A percentile compares a stretch with the other conserved stretches of the same genome.
Evolutionary conservation across 2,113 vertebrate genomes (phyloP).

Genomic region (Gnathonemus echidnorhynchus): DNA sequence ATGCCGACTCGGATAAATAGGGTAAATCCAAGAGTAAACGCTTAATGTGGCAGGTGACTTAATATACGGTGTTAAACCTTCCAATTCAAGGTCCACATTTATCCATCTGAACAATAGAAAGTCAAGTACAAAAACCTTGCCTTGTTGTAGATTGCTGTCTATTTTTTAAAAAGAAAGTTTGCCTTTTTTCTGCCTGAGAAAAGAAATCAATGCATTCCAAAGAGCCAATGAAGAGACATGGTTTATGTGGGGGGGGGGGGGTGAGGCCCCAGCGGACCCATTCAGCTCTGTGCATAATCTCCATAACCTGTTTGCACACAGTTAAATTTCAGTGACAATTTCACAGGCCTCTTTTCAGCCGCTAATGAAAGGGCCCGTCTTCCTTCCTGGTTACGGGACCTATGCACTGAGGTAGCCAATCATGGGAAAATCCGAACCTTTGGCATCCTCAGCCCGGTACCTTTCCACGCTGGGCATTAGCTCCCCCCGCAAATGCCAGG

Average conservation of each 20-base stretch:
- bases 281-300: constrained; percentile 32
- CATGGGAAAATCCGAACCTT: constrained; percentile 68
- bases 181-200: constrained; percentile 4
- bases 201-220: constrained; percentile 6
- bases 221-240: not conserved
- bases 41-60: not conserved
- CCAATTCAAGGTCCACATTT: not conserved
- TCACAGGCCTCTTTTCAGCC: constrained; percentile 63
- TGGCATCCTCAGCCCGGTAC: constrained; percentile 56
- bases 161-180: not conserved
- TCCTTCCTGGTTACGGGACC: constrained; percentile 66
- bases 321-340: constrained; percentile 63
- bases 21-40: not conserved
- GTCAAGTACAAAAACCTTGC: not conserved
- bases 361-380: constrained; percentile 62
- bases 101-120: not conserved
- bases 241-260: not conserved
- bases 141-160: not conserved
- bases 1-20: not conserved
- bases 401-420: constrained; percentile 44
- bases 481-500: constrained; percentile 55
- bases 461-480: constrained; percentile 50
- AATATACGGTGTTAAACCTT: not conserved
- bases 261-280: constrained; percentile 35
- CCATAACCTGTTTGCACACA: constrained; percentile 56